These are phyloP conservation scores for Pseudocheirus occidentalis DNA, from an alignment of 2,797 vertebrate genomes.

Conservation along the genomic window DNA sequence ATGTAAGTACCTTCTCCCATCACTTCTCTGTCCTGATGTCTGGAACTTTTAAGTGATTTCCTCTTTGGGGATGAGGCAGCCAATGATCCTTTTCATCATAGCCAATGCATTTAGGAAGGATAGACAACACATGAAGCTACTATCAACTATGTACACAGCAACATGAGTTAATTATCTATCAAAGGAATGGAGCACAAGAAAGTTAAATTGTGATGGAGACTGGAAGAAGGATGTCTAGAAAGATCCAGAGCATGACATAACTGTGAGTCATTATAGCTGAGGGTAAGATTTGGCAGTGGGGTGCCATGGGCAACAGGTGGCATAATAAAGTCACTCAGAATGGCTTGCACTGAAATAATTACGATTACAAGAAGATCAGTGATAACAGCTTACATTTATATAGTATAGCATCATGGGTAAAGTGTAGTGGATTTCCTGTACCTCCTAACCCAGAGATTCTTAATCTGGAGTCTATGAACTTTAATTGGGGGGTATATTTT, in stretches of 20 bases:
- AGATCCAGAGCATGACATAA: background rate
- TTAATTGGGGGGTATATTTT: too few relatives aligned
- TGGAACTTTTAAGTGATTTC: background rate
- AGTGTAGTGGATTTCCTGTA: too few relatives aligned
- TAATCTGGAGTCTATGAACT: too few relatives aligned
- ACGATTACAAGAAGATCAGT: too few relatives aligned
- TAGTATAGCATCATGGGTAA: too few relatives aligned
- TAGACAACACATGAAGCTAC: background rate
- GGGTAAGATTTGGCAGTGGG: too few relatives aligned
- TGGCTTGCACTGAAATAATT: too few relatives aligned
- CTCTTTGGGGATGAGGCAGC: background rate
- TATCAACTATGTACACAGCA: background rate
- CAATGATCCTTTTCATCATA: background rate
- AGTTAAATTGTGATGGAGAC: background rate
- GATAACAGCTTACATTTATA: too few relatives aligned
- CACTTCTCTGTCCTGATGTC: background rate
- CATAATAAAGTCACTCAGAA: too few relatives aligned
- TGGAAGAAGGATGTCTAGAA: background rate
- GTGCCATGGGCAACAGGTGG: too few relatives aligned
- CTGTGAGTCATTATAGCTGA: background rate
- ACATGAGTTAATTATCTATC: background rate
- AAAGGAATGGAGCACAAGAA: background rate
- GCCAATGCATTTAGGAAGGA: background rate
- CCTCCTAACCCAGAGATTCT: too few relatives aligned
- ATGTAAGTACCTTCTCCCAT: background rate